phyloP scores from a whole-genome alignment of 1,140 invertebrate species.

The Dreissena polymorpha region DNA sequence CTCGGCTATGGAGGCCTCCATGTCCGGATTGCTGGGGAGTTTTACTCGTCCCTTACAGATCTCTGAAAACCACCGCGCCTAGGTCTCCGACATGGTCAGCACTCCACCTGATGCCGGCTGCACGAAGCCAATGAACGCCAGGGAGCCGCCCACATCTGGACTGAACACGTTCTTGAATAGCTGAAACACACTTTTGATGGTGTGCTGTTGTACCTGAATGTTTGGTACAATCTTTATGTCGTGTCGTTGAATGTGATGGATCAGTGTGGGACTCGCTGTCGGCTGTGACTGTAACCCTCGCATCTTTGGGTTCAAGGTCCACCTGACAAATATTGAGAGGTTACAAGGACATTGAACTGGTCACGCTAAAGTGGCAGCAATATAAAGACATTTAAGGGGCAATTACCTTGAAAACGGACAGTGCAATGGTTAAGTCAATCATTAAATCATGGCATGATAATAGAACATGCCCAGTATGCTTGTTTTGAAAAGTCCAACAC shows the following conservation, averaged over 20 bases:
- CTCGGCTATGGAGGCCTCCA: conserved; percentile 67
- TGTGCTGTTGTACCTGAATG: conserved; percentile 67
- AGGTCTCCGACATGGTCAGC: conserved; percentile 76
- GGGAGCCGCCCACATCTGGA: conserved; percentile 67
- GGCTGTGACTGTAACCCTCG: conserved; percentile 74
- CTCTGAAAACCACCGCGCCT: conserved; percentile 75
- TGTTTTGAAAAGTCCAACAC: too few species aligned
- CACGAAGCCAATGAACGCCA: conserved; percentile 77
- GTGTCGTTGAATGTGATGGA: conserved; percentile 76
- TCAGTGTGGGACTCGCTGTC: conserved; percentile 75
- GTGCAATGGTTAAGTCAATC: too few species aligned
- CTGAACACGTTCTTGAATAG: conserved; percentile 76
- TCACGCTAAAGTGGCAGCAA: too few species aligned
- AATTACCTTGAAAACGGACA: too few species aligned
- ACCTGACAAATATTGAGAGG: conserved; percentile 63
- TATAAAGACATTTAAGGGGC: too few species aligned
- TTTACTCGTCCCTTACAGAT: conserved; percentile 65
- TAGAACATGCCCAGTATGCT: too few species aligned
- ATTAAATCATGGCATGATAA: too few species aligned
- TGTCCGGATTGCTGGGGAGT: conserved; percentile 66
- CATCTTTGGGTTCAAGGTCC: conserved; percentile 78
- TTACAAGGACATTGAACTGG: too few species aligned
- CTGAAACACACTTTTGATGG: conserved; percentile 61
- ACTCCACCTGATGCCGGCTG: conserved; percentile 76
- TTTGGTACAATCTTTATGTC: conserved; percentile 74